These are phyloP conservation scores for Trachelus iudaicus DNA, from an alignment of 2,888 invertebrate species.

Conservation along the genomic window DNA sequence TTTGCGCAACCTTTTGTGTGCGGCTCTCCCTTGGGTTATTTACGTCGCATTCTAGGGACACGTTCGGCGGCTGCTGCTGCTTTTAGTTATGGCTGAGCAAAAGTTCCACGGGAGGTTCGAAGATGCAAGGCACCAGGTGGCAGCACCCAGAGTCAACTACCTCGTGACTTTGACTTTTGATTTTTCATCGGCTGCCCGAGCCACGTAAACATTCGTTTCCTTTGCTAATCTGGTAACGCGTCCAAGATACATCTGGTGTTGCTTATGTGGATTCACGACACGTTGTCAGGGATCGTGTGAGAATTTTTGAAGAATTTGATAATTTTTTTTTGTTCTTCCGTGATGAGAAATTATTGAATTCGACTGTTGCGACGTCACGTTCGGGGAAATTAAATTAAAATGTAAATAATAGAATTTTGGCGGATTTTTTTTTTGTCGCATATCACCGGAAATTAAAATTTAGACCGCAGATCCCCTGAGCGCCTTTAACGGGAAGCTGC, in stretches of 20 bases:
- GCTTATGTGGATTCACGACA: too few relatives aligned
- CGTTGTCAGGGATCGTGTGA: not conserved
- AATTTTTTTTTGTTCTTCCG: not conserved
- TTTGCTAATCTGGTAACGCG: not conserved
- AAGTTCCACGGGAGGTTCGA: slow-evolving; percentile 17
- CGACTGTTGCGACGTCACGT: too few relatives aligned
- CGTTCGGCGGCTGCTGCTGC: not conserved
- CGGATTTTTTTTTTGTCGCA: not conserved
- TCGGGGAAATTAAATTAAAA: not conserved
- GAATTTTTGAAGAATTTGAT: not conserved
- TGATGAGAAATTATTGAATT: not conserved
- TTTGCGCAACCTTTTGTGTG: not conserved
- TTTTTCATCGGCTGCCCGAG: not conserved
- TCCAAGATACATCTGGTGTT: not conserved
- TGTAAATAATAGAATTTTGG: too few relatives aligned
- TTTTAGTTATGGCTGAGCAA: slow-evolving; percentile 1
- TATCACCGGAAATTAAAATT: not conserved
- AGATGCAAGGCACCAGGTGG: slow-evolving; percentile 49
- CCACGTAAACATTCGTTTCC: not conserved
- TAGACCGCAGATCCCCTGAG: not conserved
- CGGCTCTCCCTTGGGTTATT: not conserved
- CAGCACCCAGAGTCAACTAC: slow-evolving; percentile 2
- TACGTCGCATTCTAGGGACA: not conserved
- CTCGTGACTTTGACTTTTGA: not conserved
- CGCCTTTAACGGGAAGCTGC: not conserved